Base-by-base conservation (phyloP, 2,797 vertebrate genomes). In the Eupleurogrammus muticus region DNA sequence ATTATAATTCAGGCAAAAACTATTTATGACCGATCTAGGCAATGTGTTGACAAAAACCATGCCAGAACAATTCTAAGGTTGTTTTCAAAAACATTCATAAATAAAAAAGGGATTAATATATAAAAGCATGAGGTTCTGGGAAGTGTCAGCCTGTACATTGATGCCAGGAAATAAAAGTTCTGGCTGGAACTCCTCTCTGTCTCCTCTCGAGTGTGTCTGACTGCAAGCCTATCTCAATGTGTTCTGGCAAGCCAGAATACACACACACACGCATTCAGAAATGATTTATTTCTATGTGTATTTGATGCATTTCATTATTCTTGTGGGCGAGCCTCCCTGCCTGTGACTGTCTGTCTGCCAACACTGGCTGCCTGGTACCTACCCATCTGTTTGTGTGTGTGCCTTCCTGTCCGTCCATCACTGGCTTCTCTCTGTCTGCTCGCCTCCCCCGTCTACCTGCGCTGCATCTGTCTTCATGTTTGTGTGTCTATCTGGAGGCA, bases 221-320 rank as follows among this genome's bases (percentile, higher is more conserved):
- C 72, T 85, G 57, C 64, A 86, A 81, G 59, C 83, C 83, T 82
- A 86, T 84, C 60, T 86, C 81, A 88, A 56, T 90, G 83, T 81
- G 78, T 66, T 85, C 60, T 72, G 84, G 76, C 86, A 79, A 66
- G 65, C 64, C 23, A 68, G 34, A 70, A 57, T 49, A 73, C 21
- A 73, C 66, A 65, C 61, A 69, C 74, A 71, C 57, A 75, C 49
- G 61, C 72, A 75, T 80, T 81, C 61, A 73, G 57, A 81, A 84
- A 85, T 83, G 28, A 75, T 85, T 79, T 66, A 77, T 86, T 82
- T 84, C 48, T 58, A 48, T 82, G 73, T 72, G 70, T 83, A 80
- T 81, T 53, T 64, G 66, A 82, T 84, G 76, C 70, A 66, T 84
- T 89, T 83, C 56, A 87, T 83, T 83, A 78, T 84, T 68, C 17